Evolutionary conservation across 2,888 invertebrate species (phyloP), one percentile per base, ranked within the genome.

Genomic region (Galerucella nymphaeae): DNA sequence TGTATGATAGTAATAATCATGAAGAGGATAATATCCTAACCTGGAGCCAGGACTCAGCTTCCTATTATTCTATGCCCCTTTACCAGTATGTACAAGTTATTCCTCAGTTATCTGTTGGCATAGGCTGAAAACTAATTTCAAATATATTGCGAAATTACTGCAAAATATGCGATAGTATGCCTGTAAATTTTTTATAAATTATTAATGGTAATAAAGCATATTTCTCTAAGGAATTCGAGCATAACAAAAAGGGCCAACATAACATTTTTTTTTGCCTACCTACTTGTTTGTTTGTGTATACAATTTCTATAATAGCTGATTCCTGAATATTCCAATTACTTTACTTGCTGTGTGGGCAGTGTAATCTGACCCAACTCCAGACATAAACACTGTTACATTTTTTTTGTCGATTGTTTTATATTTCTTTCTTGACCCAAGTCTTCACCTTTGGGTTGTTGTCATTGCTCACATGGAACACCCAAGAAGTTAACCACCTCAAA

Each of bases 401-500:
- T 48, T 53, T 53, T 18, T 18, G 53, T 18, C 16, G 53, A 53
- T 10, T 18, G 53, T 53, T 53, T 53, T 53, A 45, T 45, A 45
- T 45, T 18, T 53, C 18, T 53, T 53, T 10, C 53, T 16, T 18
- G 14, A 50, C 50, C n/a, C 14, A 50, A n/a, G 50, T 10, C 53
- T 16, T 53, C 8, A 53, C 61, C 61, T 62, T 42, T 16, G 41
- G 41, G 38, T n/a, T 62, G 61, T 42, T 41, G 16, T 38, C 38
- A 62, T 42, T 62, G 18, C 61, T 62, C 16, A 62, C 42, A n/a
- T n/a, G 11, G 61, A 62, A 62, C 61, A 62, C 61, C 61, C 61
- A 62, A 62, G 61, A 62, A 13, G 61, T 42, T 42, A 62, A 62
- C 11, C 61, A 62, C 61, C 42, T 62, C 61, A 53, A 53, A 53